These are phyloP conservation scores for Serripes groenlandicus DNA, from an alignment of 2,888 invertebrate genomes.

Conservation along the genomic window DNA sequence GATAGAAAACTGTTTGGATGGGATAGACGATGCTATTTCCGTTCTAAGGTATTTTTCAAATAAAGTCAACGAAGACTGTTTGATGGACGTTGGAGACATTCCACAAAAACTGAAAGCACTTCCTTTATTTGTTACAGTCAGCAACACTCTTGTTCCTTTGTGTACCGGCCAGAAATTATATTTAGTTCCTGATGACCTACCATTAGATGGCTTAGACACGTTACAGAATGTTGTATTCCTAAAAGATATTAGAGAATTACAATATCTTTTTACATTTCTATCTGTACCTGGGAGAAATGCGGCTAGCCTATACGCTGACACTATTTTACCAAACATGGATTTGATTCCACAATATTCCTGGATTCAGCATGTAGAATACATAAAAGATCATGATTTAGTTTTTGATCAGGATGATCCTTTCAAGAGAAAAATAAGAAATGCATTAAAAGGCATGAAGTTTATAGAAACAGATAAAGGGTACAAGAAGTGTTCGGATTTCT, in stretches of 20 bases:
- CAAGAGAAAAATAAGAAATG: background rate
- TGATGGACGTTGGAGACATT: too few relatives aligned
- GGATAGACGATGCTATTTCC: too few relatives aligned
- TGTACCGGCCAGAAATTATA: too few relatives aligned
- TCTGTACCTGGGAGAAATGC: background rate
- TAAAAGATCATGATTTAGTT: background rate
- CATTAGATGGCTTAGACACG: background rate
- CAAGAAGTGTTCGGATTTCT: conserved; percentile 36
- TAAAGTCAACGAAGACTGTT: too few relatives aligned
- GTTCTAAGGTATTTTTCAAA: too few relatives aligned
- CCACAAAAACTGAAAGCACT: too few relatives aligned
- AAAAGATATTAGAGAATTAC: background rate
- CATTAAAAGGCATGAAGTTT: background rate
- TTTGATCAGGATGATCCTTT: background rate
- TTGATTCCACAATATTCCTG: background rate
- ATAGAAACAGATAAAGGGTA: conserved; percentile 3
- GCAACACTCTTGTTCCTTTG: too few relatives aligned
- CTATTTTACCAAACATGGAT: conserved; percentile 19
- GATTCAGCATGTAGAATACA: conserved; percentile 6
- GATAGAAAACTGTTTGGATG: too few relatives aligned
- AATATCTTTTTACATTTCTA: background rate
- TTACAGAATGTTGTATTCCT: background rate
- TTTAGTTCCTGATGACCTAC: background rate
- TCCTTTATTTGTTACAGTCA: too few relatives aligned
- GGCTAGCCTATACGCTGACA: background rate